Evolutionary conservation across 2,888 invertebrate species (phyloP), one percentile per base, ranked within the genome.

Genomic region (Cerastis leucographa): DNA sequence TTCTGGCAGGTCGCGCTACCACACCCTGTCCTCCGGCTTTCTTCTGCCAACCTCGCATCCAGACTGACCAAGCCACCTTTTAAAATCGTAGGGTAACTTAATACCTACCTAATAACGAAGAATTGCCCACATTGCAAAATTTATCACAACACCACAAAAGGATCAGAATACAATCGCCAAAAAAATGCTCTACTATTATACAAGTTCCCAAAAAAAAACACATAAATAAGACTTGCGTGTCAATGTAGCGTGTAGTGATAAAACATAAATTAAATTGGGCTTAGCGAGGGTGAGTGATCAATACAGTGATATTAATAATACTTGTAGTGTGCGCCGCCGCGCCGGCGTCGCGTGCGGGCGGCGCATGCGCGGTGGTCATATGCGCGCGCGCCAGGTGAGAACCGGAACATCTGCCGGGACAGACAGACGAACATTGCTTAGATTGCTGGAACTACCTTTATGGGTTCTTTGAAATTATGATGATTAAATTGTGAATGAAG

Each of bases 301-400:
- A 90, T 88, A 84, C 84, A 29, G 75, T 71, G 82, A 81, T 84
- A 82, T 84, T 86, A 85, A 86, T 85, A 85, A 84, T 86, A 86
- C 68, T 65, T 66, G 67, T 74, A 66, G 75, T 70, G 83, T 80
- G 87, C 88, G 87, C 83, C 76, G 87, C 87, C 89, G 91, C 76
- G 87, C 87, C 89, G 91, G 90, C 35, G 91, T 90, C 91, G 92
- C 92, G 93, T 91, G 92, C 92, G 92, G 90, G 40, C 62, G 64
- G 64, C 64, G 64, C 61, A 61, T 61, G 61, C n/a, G 64, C 64
- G 25, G 90, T 84, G 85, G 92, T 91, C 91, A 89, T 88, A 86
- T 82, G 87, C 84, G 85, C 85, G 83, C 85, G 59, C 75, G 74
- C 96, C 96, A 95, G 96, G 96, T 96, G 96, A 94, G 93, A 90